Conservation (phyloP, 2,797 vertebrate species). For the Bothrops alternatus region DNA sequence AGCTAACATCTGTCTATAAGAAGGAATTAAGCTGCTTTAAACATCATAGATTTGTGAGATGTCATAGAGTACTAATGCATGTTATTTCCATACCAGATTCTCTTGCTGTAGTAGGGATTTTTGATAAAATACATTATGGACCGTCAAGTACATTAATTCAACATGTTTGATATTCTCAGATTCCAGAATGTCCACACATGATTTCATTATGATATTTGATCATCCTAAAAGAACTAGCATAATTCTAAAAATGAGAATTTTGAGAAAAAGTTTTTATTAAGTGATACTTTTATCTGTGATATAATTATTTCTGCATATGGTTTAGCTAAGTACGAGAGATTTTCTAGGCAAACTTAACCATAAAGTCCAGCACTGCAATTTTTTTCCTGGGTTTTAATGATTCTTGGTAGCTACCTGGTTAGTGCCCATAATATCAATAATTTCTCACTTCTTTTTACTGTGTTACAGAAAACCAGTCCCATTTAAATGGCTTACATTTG, state of each 20-base stretch:
- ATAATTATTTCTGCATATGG: background rate
- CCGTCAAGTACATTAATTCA: background rate
- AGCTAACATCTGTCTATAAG: conserved; percentile 29
- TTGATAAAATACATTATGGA: background rate
- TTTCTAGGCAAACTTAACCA: background rate
- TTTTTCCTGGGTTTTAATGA: background rate
- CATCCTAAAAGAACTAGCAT: background rate
- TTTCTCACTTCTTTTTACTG: background rate
- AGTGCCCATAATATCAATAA: background rate
- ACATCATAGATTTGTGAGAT: conserved; percentile 6
- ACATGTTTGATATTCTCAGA: background rate
- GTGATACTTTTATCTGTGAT: background rate
- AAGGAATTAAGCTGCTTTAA: background rate
- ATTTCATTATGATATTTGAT: background rate
- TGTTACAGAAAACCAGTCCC: background rate
- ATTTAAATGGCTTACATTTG: background rate
- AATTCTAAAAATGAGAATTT: background rate
- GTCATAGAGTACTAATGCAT: background rate
- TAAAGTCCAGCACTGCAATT: background rate
- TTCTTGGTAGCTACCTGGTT: background rate
- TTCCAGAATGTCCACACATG: background rate
- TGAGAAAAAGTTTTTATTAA: background rate
- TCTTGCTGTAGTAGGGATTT: background rate
- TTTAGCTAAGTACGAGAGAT: background rate
- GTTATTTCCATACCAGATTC: background rate